phyloP scores from a whole-genome alignment of 2,113 vertebrate genomes.

The Mobula hypostoma region DNA sequence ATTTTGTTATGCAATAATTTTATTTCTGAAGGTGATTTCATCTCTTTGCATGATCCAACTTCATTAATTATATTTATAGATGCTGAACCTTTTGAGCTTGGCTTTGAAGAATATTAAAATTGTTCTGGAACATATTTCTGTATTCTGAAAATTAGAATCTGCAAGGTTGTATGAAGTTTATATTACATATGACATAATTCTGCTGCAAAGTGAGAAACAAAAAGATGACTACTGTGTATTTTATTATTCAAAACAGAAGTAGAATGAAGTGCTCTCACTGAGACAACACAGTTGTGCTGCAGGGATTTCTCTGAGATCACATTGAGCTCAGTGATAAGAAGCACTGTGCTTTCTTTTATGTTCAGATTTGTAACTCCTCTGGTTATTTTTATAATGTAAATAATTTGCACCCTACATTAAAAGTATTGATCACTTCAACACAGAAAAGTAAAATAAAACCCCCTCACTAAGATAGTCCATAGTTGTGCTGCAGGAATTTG shows the following conservation, averaged over 20 bases:
- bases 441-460: not conserved
- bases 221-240: not conserved
- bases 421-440: not conserved
- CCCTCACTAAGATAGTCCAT: not conserved
- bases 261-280: not conserved
- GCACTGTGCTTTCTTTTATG: not conserved
- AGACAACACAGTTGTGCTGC: not conserved
- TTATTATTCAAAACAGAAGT: not conserved
- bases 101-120: not conserved
- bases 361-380: not conserved
- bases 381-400: not conserved
- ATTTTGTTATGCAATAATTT: conserved; percentile 4
- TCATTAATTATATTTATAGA: conserved; percentile 8
- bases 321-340: not conserved
- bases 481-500: not conserved
- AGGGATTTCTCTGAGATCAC: not conserved
- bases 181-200: not conserved
- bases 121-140: not conserved
- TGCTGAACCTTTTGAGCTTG: conserved; percentile 2
- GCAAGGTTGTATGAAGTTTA: not conserved
- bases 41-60: not conserved
- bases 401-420: too few species aligned
- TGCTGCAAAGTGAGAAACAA: not conserved
- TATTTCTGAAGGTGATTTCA: conserved; percentile 8
- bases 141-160: not conserved